phyloP scores from a whole-genome alignment of 2,797 vertebrate genomes.

The Sebastes taczanowskii region DNA sequence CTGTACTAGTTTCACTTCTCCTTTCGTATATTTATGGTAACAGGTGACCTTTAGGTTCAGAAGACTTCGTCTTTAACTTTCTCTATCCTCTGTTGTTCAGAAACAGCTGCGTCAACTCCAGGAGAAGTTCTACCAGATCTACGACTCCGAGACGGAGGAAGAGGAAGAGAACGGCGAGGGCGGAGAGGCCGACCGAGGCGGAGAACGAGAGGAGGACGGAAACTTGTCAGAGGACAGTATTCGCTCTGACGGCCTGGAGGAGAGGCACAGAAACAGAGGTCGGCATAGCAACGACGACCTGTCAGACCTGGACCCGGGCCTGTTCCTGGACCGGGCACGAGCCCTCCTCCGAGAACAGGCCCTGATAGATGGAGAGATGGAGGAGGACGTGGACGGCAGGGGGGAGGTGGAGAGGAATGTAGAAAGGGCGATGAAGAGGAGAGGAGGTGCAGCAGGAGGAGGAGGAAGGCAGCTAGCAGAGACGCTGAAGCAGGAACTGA shows the following conservation, averaged over 20 bases:
- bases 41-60: neutral
- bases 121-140: constrained; percentile 99
- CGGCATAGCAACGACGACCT: constrained; percentile 82
- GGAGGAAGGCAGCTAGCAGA: constrained; percentile 91
- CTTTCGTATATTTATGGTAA: neutral
- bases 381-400: constrained; percentile 86
- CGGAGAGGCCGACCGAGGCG: constrained; percentile 49
- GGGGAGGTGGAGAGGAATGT: constrained; percentile 68
- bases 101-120: constrained; percentile 99
- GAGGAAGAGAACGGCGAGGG: constrained; percentile 70
- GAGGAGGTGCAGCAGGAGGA: constrained; percentile 74
- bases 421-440: constrained; percentile 82
- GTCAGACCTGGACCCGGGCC: constrained; percentile 93
- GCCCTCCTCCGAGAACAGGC: constrained; percentile 94
- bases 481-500: constrained; percentile 97
- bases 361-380: constrained; percentile 75
- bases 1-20: neutral
- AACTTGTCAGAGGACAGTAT: constrained; percentile 97
- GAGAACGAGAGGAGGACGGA: constrained; percentile 90
- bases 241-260: constrained; percentile 92
- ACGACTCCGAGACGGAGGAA: constrained; percentile 90
- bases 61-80: neutral
- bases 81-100: constrained; percentile 44
- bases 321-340: constrained; percentile 93
- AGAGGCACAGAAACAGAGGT: constrained; percentile 64